Evolutionary conservation across 2,888 invertebrate genomes (phyloP), one percentile per base, ranked within the genome.

Genomic region (Therioaphis trifolii): DNA sequence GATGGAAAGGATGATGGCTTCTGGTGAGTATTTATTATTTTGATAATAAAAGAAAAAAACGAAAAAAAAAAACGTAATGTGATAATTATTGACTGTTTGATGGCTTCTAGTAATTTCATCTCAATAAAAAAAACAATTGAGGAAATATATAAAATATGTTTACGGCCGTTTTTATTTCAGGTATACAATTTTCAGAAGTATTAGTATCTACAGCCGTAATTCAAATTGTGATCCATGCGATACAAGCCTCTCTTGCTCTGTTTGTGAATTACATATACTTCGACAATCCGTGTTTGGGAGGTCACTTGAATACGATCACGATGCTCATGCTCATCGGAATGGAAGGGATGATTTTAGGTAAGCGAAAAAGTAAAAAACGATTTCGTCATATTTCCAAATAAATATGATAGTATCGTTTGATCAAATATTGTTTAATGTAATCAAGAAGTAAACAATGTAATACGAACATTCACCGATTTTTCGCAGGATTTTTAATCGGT

Each of bases 281-380:
- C 71, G 87, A 87, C 85, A 87, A 87, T 74, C 87, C 87, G 11
- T 87, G 87, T 75, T 72, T 86, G 9, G 87, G 87, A 7, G 86
- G 86, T 84, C 86, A 87, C 72, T 85, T 86, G 49, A 86, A 86
- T 78, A 86, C 87, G 0, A 85, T 86, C 5, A 84, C 84, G 18
- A 85, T 87, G 12, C 86, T 87, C 24, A 82, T 87, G 58, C 84
- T 87, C 15, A 86, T 87, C 66, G 87, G 87, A 18, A 85, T 87
- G 40, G 86, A 87, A 74, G 87, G 87, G 49, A 87, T 87, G 87
- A 87, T 87, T 76, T 87, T 87, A 63, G 87, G 87, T 87, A 85
- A 86, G 85, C 9, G 9, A 3, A n/a, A n/a, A n/a, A n/a, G n/a
- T n/a, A n/a, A n/a, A n/a, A n/a, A n/a, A n/a, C n/a, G n/a, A n/a